Base-by-base conservation (phyloP, 2,888 invertebrate species). In the Luperina nickerlii region DNA sequence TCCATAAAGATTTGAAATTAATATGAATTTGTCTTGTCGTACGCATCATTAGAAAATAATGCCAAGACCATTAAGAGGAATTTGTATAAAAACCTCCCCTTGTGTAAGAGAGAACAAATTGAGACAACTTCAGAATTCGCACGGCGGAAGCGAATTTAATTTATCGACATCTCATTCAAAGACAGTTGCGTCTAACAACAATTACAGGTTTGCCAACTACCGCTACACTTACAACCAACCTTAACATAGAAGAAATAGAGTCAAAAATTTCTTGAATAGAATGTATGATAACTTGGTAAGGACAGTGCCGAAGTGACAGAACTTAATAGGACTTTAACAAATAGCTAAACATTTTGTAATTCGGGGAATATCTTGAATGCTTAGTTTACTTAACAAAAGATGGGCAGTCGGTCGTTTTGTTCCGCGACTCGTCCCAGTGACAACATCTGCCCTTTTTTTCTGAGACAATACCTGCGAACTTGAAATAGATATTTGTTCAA, bases 311-410 rank as follows among this genome's bases (percentile, higher is more conserved):
- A 95, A 95, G 95, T 96, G 96, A 95, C 96, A 95, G 93, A 95
- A 94, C 96, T 94, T 96, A 96, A 97, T 96, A 94, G 95, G 95
- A 95, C 92, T 96, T 95, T 96, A 96, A 97, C 96, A 96, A 96
- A 97, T 96, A 96, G 95, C 96, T 96, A 96, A 97, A 95, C 95
- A 95, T 95, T 96, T 95, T 94, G 95, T 95, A 94, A 96, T 96
- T 96, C 96, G 95, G 92, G 91, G 96, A 96, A 97, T 94, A 94
- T 94, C 92, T 94, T 95, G 93, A 96, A 96, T 95, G 93, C 94
- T 92, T 94, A 94, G 95, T 96, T 95, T 94, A 92, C 91, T 94
- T 93, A 94, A 96, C 96, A 96, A 96, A 93, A 90, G 94, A 92
- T 89, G 92, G 94, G 93, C 93, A 91, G 94, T 91, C 93, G 90